These are phyloP conservation scores for Cervus canadensis DNA, from an alignment of 2,113 vertebrate species.

Conservation along the genomic window DNA sequence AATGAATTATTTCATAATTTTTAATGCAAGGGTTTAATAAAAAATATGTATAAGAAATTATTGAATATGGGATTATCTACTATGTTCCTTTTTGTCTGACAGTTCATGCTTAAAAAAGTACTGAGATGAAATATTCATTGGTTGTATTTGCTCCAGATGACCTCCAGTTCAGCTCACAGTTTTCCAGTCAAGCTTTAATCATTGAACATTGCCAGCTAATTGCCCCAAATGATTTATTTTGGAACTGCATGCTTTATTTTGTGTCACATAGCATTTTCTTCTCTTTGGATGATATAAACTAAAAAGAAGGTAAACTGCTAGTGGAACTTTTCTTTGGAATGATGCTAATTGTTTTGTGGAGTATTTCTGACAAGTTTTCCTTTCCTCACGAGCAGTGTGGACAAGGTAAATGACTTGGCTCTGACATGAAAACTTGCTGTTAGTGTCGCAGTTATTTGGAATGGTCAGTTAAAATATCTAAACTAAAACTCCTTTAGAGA, in stretches of 20 bases:
- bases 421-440: background rate
- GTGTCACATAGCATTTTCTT: background rate
- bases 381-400: background rate
- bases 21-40: background rate
- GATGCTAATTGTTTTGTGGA: background rate
- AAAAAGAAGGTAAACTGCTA: background rate
- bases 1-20: constrained; percentile 11
- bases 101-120: background rate
- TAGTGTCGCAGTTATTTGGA: background rate
- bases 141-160: background rate
- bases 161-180: background rate
- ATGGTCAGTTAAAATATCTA: background rate
- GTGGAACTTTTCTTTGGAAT: background rate
- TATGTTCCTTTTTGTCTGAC: background rate
- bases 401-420: background rate
- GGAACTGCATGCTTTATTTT: background rate
- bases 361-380: background rate
- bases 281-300: background rate
- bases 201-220: background rate
- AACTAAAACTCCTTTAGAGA: background rate
- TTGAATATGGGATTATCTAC: background rate
- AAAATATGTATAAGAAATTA: background rate
- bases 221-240: background rate
- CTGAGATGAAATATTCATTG: background rate
- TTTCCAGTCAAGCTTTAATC: background rate